Evolutionary conservation across 2,113 vertebrate genomes (phyloP).

Genomic region (Larimichthys crocea): DNA sequence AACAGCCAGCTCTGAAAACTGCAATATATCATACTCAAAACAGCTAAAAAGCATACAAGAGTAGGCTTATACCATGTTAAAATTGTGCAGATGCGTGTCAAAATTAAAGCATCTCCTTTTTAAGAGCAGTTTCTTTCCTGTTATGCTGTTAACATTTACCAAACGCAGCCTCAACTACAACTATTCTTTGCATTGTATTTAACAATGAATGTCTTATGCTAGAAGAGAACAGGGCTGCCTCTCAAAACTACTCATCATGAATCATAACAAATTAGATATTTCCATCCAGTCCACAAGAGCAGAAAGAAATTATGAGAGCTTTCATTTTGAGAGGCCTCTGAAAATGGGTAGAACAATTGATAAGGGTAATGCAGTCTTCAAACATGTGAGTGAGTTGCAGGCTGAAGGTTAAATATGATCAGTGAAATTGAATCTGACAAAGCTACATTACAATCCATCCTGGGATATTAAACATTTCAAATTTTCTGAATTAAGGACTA

Average conservation of each 20-base stretch:
- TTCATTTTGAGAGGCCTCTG: constrained; percentile 37
- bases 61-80: too few relatives aligned
- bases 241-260: constrained; percentile 26
- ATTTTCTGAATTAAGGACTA: constrained; percentile 86
- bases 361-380: constrained; percentile 73
- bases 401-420: constrained; percentile 85
- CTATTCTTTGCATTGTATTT: not conserved
- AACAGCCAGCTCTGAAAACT: not conserved
- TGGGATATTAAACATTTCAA: constrained; percentile 88
- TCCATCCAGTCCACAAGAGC: constrained; percentile 37
- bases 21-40: too few relatives aligned
- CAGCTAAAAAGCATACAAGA: too few relatives aligned
- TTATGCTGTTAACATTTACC: constrained; percentile 10
- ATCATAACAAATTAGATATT: constrained; percentile 50
- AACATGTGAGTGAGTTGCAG: constrained; percentile 75
- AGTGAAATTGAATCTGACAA: constrained; percentile 85
- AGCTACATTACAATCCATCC: constrained; percentile 88
- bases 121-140: not conserved
- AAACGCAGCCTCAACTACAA: constrained; percentile 2
- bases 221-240: constrained; percentile 3
- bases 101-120: not conserved
- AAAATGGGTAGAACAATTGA: constrained; percentile 71
- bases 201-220: constrained; percentile 7
- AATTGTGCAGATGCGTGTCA: too few relatives aligned
- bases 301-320: constrained; percentile 60